A percentile compares a stretch with the other conserved stretches of the same genome.
Conservation (phyloP, 1,140 invertebrate species). For the Micrasema minimum region DNA sequence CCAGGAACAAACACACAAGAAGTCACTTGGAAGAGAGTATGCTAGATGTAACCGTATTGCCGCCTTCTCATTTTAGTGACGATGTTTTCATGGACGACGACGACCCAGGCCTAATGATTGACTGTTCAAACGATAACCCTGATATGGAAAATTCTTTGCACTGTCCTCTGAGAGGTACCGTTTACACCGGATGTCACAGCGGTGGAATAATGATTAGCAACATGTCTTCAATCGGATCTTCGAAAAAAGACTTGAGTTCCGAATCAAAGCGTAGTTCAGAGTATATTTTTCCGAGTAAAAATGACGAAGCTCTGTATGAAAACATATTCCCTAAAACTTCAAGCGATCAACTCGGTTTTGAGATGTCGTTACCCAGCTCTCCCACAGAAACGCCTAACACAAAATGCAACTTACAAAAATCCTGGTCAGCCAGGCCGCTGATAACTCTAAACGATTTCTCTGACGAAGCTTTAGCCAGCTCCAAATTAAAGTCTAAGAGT, state of each 20-base stretch:
- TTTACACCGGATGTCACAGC: slow-evolving; percentile 48
- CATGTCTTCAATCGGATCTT: slow-evolving; percentile 39
- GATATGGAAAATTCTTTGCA: slow-evolving; percentile 20
- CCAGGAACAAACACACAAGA: slow-evolving; percentile 12
- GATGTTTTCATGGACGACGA: slow-evolving; percentile 50
- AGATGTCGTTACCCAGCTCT: slow-evolving; percentile 49
- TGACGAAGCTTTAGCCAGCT: slow-evolving; percentile 34
- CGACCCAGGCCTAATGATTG: slow-evolving; percentile 46
- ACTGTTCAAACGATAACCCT: slow-evolving; percentile 25
- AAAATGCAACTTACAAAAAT: slow-evolving; percentile 40
- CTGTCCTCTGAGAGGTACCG: slow-evolving; percentile 39
- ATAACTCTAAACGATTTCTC: slow-evolving; percentile 40
- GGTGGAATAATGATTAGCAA: slow-evolving; percentile 51
- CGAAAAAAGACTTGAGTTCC: not conserved
- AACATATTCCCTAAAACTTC: slow-evolving; percentile 45
- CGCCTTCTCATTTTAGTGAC: slow-evolving; percentile 51
- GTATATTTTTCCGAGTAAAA: slow-evolving; percentile 24
- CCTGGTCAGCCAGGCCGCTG: slow-evolving; percentile 48
- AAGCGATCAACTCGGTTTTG: slow-evolving; percentile 42
- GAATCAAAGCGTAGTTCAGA: slow-evolving; percentile 29
- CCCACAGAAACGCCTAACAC: slow-evolving; percentile 20
- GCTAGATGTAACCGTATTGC: slow-evolving; percentile 46
- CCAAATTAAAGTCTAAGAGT: slow-evolving; percentile 62
- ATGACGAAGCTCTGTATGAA: slow-evolving; percentile 48
- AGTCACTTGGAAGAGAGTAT: slow-evolving; percentile 39